Evolutionary conservation across 2,888 invertebrate genomes (phyloP), one percentile per base, ranked within the genome.

Genomic region (Ganaspis brasiliensis): DNA sequence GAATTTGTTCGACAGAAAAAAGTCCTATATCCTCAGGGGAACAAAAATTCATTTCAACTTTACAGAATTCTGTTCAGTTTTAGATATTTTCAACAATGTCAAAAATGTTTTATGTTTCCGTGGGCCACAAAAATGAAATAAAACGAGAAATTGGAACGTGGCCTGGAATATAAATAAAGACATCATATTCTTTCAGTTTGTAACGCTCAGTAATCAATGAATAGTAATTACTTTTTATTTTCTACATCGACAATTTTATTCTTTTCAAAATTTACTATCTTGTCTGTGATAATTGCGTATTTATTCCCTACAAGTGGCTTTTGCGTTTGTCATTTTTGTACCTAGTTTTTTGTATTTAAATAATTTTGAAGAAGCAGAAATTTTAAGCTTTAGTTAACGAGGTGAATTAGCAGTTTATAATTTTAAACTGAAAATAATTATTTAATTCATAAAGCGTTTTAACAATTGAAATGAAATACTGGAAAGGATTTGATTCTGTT

Each of bases 391-490:
- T 6, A 4, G 3, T 31, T 31, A 31, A 31, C 6, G 31, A 31
- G 31, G 6, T 31, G 31, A 6, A 31, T 31, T 31, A 6, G 2
- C 2, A 31, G 31, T 31, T 6, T 6, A 31, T 31, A 6, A 31
- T 6, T 31, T 6, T 31, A 40, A 2, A 40, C 9, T 3, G 40
- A 12, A 40, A 40, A 12, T 6, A 26, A 61, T 37, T 37, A 70
- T 75, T 75, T 55, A 75, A 79, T 76, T 79, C 72, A 74, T 79
- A 82, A 82, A 81, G 81, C 79, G 61, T 81, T 83, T 81, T 81
- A 82, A 82, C 80, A 82, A 82, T 82, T 82, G 81, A 73, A 71
- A 79, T 35, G 61, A 75, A 61, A 76, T 74, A 77, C 73, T 56
- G 81, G 55, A 79, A 74, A 74, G 76, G 74, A 74, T 76, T 74